Conservation (phyloP, 2,888 invertebrate species). For the Polyploca ridens region DNA sequence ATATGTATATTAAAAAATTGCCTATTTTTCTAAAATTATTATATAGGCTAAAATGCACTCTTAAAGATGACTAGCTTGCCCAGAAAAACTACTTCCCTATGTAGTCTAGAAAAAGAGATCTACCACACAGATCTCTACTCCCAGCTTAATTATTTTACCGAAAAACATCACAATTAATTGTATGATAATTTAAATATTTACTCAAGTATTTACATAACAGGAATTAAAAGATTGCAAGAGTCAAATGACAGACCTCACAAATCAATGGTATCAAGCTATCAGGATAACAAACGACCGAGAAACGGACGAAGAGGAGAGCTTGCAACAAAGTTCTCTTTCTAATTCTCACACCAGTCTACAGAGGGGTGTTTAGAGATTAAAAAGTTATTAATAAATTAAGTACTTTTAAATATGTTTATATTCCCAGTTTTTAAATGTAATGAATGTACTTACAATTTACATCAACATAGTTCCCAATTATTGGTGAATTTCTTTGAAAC, state of each 20-base stretch:
- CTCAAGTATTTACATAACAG: conserved; percentile 71
- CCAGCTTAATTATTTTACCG: too few species aligned
- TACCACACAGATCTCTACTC: too few species aligned
- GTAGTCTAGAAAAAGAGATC: too few species aligned
- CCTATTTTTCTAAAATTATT: too few species aligned
- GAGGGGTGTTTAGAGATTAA: conserved; percentile 61
- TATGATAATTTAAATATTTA: background rate
- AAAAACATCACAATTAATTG: too few species aligned
- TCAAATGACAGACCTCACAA: conserved; percentile 98
- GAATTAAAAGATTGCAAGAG: conserved; percentile 98
- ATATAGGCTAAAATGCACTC: too few species aligned
- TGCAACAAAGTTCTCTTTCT: conserved; percentile 69
- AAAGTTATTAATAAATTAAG: too few species aligned
- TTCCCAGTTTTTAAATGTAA: background rate
- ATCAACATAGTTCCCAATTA: background rate
- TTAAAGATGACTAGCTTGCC: too few species aligned
- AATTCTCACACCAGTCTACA: conserved; percentile 72
- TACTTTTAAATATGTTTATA: conserved; percentile 13
- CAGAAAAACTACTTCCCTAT: too few species aligned
- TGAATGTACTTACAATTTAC: background rate
- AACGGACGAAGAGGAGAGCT: conserved; percentile 88
- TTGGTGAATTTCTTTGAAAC: too few species aligned
- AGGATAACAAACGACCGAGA: conserved; percentile 94
- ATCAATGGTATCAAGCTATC: conserved; percentile 99
- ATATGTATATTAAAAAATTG: too few species aligned